phyloP scores from a whole-genome alignment of 2,113 vertebrate species.

The Pipra filicauda region DNA sequence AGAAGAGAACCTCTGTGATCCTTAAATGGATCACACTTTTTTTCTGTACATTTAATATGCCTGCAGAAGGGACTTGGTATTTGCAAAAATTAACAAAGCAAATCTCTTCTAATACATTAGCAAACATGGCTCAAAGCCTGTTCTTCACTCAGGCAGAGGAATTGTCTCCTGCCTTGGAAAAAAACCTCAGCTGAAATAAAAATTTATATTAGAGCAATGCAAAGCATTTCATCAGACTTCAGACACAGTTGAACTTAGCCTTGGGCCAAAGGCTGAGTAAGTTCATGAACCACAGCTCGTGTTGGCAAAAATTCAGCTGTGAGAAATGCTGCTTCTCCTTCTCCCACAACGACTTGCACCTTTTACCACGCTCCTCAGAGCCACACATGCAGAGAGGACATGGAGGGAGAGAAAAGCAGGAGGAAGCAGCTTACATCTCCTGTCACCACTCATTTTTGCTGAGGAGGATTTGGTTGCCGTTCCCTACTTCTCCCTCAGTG shows the following conservation, averaged over 20 bases:
- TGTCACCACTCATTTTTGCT: background rate
- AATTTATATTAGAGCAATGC: background rate
- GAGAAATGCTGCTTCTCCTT: conserved; percentile 8
- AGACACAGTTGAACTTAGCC: conserved; percentile 2
- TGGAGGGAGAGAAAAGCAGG: background rate
- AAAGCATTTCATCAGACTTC: conserved; percentile 20
- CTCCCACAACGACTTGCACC: background rate
- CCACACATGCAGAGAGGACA: background rate
- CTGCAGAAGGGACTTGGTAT: background rate
- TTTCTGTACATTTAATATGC: background rate
- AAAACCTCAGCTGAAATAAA: background rate
- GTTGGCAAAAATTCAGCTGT: background rate
- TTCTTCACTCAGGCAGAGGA: background rate
- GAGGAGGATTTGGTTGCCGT: background rate
- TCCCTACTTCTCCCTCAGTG: background rate
- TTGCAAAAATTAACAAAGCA: conserved; percentile 33
- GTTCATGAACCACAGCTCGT: conserved; percentile 21
- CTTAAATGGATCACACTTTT: background rate
- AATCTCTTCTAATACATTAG: background rate
- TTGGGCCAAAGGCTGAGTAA: background rate
- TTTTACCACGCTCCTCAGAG: background rate
- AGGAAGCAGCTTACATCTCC: background rate
- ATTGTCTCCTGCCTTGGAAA: background rate
- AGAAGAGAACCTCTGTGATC: background rate
- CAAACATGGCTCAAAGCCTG: background rate